Conservation (phyloP, 2,797 vertebrate species). For the Propithecus perrieri region DNA sequence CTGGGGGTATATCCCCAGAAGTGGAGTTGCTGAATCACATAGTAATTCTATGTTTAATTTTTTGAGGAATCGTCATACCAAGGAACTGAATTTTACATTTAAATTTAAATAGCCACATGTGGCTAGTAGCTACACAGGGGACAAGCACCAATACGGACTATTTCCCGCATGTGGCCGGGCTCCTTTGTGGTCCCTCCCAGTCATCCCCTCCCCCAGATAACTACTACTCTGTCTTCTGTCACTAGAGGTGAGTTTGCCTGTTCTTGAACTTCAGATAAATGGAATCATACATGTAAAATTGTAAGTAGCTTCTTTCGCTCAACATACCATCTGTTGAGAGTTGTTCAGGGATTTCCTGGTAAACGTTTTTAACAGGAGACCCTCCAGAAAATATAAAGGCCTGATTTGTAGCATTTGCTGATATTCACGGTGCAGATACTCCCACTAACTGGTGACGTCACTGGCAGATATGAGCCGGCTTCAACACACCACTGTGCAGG, state of each 20-base stretch:
- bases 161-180: not conserved
- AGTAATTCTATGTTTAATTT: not conserved
- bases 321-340: not conserved
- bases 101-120: not conserved
- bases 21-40: not conserved
- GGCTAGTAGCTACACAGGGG: not conserved
- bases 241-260: too few species aligned
- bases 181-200: not conserved
- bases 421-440: too few species aligned
- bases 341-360: not conserved
- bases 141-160: not conserved
- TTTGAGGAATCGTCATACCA: not conserved
- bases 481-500: accelerated
- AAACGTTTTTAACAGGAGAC: too few species aligned
- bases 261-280: not conserved
- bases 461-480: not conserved
- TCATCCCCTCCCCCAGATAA: not conserved
- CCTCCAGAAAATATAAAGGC: not conserved
- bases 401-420: not conserved
- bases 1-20: not conserved
- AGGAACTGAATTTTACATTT: not conserved
- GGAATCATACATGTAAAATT: too few species aligned
- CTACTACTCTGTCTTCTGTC: not conserved
- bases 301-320: not conserved
- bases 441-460: not conserved